Base-by-base conservation (phyloP, 2,113 vertebrate species). In the Cariama cristata region DNA sequence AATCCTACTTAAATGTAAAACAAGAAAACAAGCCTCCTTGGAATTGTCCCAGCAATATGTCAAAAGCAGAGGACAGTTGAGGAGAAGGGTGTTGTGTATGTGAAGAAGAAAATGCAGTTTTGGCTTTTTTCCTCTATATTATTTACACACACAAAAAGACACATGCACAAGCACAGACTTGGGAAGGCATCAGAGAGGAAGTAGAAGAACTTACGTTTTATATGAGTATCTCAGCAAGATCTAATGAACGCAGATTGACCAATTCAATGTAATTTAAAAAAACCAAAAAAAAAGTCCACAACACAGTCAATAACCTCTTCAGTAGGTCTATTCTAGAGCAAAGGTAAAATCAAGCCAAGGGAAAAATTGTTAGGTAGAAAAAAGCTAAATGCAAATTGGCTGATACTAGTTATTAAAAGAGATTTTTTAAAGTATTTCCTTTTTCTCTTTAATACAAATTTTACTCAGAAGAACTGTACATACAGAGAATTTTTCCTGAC, bases 61-160 rank as follows among this genome's bases (percentile, higher is more conserved):
- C 93, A 97, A 79, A 88, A 95, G n/a, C 38, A 79, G 69, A 95
- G 91, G 60, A 94, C 62, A 79, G 52, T 68, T 89, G 88, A 95
- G 86, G 64, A 92, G 76, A 93, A 83, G 62, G n/a, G 93, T 91
- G 94, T 94, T 96, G 87, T 86, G 77, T 91, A 72, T 76, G 80
- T 85, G 89, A 96, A 95, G 58, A 26, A 86, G 49, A 82, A 93
- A 50, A 66, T 79, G 64, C 84, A 94, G 38, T 42, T 95, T 89
- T 74, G 60, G 52, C 13, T 92, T 76, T 75, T 71, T 91, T 75
- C 17, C 67, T 83, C 56, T 35, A 1, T 68, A 52, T 76, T 93
- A 67, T 58, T 88, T 69, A 86, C 1, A 5, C 62, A 84, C n/a
- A 60, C 21, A 45, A 23, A 96, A 91, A 24, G 79, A 86, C 71